Base-by-base conservation (phyloP, 2,797 vertebrate genomes). In the Podarcis siculus region DNA sequence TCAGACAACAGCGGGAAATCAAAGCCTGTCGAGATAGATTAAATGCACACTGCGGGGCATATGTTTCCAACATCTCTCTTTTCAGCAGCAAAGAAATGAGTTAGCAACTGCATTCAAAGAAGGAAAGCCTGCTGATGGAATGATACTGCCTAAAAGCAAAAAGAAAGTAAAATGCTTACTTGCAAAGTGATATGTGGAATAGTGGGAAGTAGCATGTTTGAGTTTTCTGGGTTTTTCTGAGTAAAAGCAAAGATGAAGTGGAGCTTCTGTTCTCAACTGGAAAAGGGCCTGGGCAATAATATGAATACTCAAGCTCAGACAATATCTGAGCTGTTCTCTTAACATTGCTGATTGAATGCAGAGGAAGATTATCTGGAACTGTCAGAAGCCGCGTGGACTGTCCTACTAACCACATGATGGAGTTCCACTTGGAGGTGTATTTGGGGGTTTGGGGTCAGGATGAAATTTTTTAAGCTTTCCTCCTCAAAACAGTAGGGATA, bases 1-100 rank as follows among this genome's bases (percentile, higher is more conserved):
- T 71, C 89, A 87, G 75, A 82, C 77, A 87, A 78, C 55, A 61
- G 55, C 0, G n/a, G 86, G 64, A 27, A 79, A 64, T 77, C 75
- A 71, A 72, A 89, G 81, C 23, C 90, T 86, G 15, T 0, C 0
- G 39, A 2, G 58, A 79, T 72, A 89, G 90, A 85, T 64, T 73
- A 84, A 87, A 61, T 87, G 3, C 49, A 76, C 2, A 23, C 35
- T 58, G 8, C 5, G 2, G 0, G 58, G 71, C 79, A 82, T 67
- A 78, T 82, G 85, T 55, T 1, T 17, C 0, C 27, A 81, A 81
- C 35, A 61, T 75, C 0, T 0, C 77, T 42, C 86, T 80, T 85
- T 37, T 88, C 73, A 78, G 42, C 23, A 86, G 32, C 9, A 81
- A 30, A 86, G 42, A 75, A 85, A 1, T 15, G 61, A 90, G 25